phyloP scores from a whole-genome alignment of 2,797 vertebrate species.

The Brotula barbata region DNA sequence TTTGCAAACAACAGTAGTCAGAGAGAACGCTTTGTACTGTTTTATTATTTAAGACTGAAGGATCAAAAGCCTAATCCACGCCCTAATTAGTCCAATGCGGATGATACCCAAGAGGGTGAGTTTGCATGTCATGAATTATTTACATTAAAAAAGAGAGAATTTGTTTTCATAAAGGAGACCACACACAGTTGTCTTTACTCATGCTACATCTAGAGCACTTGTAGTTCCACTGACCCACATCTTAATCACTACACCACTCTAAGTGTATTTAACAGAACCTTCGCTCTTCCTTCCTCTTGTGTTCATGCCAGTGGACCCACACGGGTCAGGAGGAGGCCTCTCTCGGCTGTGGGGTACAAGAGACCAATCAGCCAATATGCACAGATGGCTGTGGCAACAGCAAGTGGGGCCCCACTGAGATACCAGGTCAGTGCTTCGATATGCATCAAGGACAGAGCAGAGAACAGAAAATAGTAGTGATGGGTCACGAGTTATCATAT shows the following conservation, averaged over 20 bases:
- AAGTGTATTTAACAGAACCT: constrained; percentile 15
- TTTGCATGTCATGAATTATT: too few relatives aligned
- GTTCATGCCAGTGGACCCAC: constrained; percentile 72
- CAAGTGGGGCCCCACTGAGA: constrained; percentile 87
- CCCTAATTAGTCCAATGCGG: too few relatives aligned
- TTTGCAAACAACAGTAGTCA: too few relatives aligned
- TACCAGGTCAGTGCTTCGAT: constrained; percentile 84
- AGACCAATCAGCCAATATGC: constrained; percentile 95
- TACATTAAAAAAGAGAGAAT: too few relatives aligned
- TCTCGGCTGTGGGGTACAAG: constrained; percentile 94
- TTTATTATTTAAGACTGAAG: too few relatives aligned
- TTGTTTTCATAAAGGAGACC: neutral
- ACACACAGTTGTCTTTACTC: neutral
- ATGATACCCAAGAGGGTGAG: too few relatives aligned
- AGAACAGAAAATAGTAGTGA: constrained; percentile 13
- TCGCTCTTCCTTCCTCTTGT: constrained; percentile 16
- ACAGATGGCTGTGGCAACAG: constrained; percentile 88
- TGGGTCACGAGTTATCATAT: neutral
- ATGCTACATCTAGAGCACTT: neutral
- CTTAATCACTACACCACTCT: neutral
- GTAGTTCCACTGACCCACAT: neutral
- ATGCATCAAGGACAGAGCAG: constrained; percentile 9
- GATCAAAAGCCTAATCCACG: too few relatives aligned
- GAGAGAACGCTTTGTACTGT: too few relatives aligned
- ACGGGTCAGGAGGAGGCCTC: constrained; percentile 87